Conservation (phyloP, 2,797 vertebrate genomes). For the Hoplostethus atlanticus region DNA sequence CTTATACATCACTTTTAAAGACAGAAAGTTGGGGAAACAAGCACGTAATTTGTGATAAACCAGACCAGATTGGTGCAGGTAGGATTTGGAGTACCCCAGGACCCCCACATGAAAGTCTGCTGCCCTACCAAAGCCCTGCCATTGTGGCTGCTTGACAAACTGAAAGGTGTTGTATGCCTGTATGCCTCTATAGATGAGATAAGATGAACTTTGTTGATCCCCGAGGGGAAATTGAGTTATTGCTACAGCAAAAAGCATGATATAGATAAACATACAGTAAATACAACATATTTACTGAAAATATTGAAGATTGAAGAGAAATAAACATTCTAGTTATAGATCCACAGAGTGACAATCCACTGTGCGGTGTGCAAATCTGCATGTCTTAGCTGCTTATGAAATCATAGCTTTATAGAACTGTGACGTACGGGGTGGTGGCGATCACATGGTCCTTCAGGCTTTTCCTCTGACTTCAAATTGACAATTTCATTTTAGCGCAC, state of each 20-base stretch:
- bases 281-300: constrained; percentile 47
- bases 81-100: too few species aligned
- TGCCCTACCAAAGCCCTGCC: too few species aligned
- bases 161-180: too few species aligned
- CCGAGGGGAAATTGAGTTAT: constrained; percentile 32
- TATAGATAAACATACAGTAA: constrained; percentile 39
- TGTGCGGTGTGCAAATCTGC: constrained; percentile 23
- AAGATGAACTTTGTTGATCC: constrained; percentile 51
- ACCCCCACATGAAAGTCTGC: too few species aligned
- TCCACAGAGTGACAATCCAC: neutral
- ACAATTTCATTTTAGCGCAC: constrained; percentile 55
- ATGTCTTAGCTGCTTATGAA: constrained; percentile 19
- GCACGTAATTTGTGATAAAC: too few species aligned
- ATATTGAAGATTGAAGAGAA: constrained; percentile 30
- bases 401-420: constrained; percentile 9
- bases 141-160: too few species aligned
- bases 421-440: constrained; percentile 29
- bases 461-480: constrained; percentile 52
- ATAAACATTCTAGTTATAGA: too few species aligned
- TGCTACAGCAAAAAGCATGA: constrained; percentile 38
- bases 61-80: too few species aligned
- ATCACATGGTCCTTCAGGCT: constrained; percentile 23
- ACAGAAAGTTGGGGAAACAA: too few species aligned
- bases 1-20: too few species aligned
- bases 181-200: neutral